Conservation (phyloP, 2,113 vertebrate genomes). For the Mionectes macconnelli region DNA sequence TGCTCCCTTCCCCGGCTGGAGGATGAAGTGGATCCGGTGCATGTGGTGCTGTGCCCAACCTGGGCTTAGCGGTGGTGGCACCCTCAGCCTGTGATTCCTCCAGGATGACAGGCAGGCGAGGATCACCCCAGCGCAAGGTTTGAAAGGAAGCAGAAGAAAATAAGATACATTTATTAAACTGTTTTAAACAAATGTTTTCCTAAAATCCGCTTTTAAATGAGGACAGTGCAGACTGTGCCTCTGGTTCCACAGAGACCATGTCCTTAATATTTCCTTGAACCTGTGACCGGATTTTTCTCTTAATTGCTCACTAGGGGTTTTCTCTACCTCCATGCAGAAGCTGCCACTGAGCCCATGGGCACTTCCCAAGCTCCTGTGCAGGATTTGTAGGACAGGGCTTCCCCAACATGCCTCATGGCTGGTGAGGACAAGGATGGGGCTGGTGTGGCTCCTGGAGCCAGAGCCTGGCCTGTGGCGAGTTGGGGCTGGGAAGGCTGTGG, state of each 20-base stretch:
- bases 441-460: rapidly evolving
- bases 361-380: rapidly evolving
- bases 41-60: rapidly evolving
- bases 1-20: background rate
- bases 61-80: background rate
- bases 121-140: background rate
- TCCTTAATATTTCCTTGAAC: slow-evolving; percentile 41
- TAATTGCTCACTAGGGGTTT: slow-evolving; percentile 21
- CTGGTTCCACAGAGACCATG: background rate
- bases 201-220: background rate
- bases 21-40: background rate
- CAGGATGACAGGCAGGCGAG: rapidly evolving
- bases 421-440: rapidly evolving
- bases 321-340: background rate
- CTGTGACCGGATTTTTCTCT: background rate
- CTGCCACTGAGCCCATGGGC: background rate
- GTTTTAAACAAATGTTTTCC: slow-evolving; percentile 31
- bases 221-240: background rate
- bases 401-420: rapidly evolving
- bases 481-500: rapidly evolving
- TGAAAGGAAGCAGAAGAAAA: background rate
- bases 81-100: background rate
- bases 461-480: rapidly evolving
- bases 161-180: background rate
- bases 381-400: background rate